A percentile compares a stretch with the other conserved stretches of the same genome.
Evolutionary conservation across 2,797 vertebrate genomes (phyloP).

Genomic region (Pseudochirops corinnae): DNA sequence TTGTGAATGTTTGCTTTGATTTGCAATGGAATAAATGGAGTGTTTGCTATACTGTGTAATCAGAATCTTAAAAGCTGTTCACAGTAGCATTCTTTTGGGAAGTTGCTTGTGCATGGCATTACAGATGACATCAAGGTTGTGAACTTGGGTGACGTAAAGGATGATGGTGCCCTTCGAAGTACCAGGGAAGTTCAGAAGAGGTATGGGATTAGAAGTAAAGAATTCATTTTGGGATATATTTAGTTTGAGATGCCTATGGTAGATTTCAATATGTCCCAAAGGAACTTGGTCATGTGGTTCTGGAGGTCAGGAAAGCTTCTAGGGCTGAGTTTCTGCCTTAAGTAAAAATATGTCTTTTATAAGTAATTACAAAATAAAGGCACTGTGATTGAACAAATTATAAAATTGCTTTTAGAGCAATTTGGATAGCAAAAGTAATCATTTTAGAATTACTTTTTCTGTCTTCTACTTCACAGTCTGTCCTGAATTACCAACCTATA

Average conservation of each 20-base stretch:
- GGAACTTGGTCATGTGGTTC: background rate
- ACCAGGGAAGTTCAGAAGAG: background rate
- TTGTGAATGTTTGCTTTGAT: too few species aligned
- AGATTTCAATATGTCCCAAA: background rate
- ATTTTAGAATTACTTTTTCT: conserved; percentile 31
- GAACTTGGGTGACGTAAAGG: background rate
- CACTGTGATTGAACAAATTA: conserved; percentile 50
- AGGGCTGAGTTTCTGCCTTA: conserved; percentile 4
- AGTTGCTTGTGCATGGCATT: too few species aligned
- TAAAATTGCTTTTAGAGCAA: conserved; percentile 60
- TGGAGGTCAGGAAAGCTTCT: background rate
- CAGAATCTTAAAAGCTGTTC: too few species aligned
- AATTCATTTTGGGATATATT: background rate
- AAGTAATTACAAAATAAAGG: conserved; percentile 19
- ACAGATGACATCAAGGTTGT: background rate
- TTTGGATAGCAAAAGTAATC: conserved; percentile 28
- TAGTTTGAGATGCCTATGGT: background rate
- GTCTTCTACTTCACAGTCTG: background rate
- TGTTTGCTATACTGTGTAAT: too few species aligned
- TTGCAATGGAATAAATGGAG: too few species aligned
- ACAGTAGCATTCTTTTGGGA: too few species aligned
- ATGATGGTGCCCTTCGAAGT: background rate
- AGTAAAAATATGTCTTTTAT: conserved; percentile 1
- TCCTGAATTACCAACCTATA: background rate
- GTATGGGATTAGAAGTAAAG: background rate